Evolutionary conservation across 2,113 vertebrate genomes (phyloP).

Genomic region (Cynocephalus volans): DNA sequence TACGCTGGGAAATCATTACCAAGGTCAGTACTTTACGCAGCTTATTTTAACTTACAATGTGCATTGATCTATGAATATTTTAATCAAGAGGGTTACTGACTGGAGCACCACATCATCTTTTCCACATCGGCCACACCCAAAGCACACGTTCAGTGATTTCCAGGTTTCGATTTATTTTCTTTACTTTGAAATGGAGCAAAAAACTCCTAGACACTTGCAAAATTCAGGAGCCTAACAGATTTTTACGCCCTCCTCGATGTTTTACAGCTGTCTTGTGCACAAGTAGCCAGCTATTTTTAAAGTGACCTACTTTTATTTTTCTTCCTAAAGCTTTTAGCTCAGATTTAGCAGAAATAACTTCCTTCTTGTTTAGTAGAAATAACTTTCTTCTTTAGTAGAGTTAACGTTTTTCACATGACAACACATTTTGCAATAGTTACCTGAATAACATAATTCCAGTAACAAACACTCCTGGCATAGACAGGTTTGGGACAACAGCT

Average conservation of each 20-base stretch:
- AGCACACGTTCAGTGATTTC: background rate
- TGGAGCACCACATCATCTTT: background rate
- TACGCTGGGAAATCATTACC: background rate
- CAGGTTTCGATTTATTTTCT: background rate
- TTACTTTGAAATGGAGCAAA: background rate
- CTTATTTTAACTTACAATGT: background rate
- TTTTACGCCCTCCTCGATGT: rapidly evolving
- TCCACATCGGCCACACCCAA: background rate
- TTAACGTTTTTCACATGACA: background rate
- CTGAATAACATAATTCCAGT: background rate
- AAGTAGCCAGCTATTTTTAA: background rate
- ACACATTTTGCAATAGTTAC: background rate
- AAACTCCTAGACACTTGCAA: background rate
- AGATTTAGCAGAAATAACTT: background rate
- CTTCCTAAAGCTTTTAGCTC: background rate
- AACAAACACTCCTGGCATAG: background rate
- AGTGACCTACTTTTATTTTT: background rate
- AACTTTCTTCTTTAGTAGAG: background rate
- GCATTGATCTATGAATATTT: too few species aligned
- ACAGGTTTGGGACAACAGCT: background rate
- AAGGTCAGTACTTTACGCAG: background rate
- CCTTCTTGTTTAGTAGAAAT: background rate
- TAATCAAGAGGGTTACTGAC: background rate
- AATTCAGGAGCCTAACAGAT: background rate
- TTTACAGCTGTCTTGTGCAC: background rate